Percentiles rank a stretch among this genome's conserved stretches.
Conservation (phyloP, 2,113 vertebrate species). For the Eulemur rufifrons region DNA sequence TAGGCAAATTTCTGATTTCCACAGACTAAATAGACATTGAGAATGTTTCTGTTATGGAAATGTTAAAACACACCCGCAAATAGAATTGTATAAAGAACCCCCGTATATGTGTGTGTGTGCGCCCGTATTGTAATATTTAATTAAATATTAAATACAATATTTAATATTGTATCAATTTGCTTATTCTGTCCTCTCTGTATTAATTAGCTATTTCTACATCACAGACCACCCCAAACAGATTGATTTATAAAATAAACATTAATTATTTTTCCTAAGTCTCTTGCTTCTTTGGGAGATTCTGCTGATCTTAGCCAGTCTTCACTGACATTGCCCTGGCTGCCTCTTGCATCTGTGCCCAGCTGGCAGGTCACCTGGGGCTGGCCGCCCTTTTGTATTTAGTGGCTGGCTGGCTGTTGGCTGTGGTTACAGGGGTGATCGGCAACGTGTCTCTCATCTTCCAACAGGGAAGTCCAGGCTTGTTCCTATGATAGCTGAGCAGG, state of each 20-base stretch:
- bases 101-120: not conserved
- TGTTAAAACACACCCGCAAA: not conserved
- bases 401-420: not conserved
- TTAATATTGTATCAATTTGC: not conserved
- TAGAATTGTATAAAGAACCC: not conserved
- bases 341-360: not conserved
- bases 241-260: not conserved
- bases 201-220: not conserved
- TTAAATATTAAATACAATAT: not conserved
- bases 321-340: fast-evolving
- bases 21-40: not conserved
- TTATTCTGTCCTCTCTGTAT: not conserved
- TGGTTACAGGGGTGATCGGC: not conserved
- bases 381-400: not conserved
- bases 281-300: not conserved
- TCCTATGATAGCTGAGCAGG: not conserved
- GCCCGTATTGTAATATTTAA: no score
- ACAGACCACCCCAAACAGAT: not conserved
- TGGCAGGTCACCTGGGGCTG: no score
- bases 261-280: not conserved
- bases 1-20: not conserved
- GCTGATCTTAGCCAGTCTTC: not conserved
- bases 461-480: not conserved
- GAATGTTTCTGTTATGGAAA: not conserved
- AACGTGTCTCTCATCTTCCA: not conserved